Percentiles rank a stretch among this genome's conserved stretches.
Conservation (phyloP, 2,888 invertebrate genomes). For the Dendrolimus houi region DNA sequence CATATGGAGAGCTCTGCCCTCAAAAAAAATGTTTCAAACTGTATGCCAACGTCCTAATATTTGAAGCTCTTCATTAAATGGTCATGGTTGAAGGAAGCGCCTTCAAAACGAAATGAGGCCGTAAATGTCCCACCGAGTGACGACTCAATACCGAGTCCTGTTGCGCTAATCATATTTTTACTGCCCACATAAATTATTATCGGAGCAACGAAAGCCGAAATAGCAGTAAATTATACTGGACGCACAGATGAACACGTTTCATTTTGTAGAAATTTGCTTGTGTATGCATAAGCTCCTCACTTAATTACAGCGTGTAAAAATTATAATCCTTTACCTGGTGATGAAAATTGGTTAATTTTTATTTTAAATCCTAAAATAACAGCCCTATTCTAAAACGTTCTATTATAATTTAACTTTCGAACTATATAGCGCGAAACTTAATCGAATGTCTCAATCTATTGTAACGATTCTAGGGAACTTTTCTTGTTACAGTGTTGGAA, state of each 20-base stretch:
- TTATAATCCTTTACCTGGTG: background rate
- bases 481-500: constrained; percentile 34
- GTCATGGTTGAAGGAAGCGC: constrained; percentile 60
- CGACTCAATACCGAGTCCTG: constrained; percentile 49
- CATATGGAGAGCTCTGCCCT: constrained; percentile 21
- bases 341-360: background rate
- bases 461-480: constrained; percentile 23
- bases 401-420: constrained; percentile 1
- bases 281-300: background rate
- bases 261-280: constrained; percentile 16
- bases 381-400: background rate
- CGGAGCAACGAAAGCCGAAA: constrained; percentile 34
- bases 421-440: constrained; percentile 10
- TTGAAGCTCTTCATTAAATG: constrained; percentile 28
- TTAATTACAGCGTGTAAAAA: background rate
- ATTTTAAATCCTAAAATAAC: background rate
- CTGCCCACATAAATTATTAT: constrained; percentile 50
- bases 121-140: constrained; percentile 62
- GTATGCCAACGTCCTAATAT: background rate
- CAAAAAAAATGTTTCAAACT: background rate
- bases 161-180: constrained; percentile 64
- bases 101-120: constrained; percentile 62
- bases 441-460: constrained; percentile 22
- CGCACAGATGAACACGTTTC: constrained; percentile 27
- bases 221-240: constrained; percentile 33